Percentiles rank a stretch among this genome's conserved stretches.
phyloP scores from a whole-genome alignment of 2,888 invertebrate species.

The Bellardia pandia region DNA sequence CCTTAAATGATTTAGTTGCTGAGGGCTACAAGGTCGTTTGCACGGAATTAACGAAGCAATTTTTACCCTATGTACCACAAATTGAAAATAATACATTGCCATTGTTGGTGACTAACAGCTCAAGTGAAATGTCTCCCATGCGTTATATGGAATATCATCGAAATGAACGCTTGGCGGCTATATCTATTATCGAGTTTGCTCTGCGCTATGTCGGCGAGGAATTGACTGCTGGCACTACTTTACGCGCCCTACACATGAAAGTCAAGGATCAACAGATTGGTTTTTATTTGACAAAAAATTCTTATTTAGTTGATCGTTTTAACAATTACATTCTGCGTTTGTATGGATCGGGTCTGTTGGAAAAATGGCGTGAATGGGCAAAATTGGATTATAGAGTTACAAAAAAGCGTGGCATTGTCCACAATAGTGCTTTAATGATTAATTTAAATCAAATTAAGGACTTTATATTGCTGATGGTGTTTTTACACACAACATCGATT shows the following conservation, averaged over 20 bases:
- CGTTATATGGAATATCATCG: conserved; percentile 20
- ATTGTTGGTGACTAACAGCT: not conserved
- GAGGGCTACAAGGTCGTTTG: conserved; percentile 22
- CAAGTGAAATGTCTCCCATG: conserved; percentile 17
- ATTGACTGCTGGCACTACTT: not conserved
- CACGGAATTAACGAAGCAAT: not conserved
- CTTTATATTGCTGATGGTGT: not conserved
- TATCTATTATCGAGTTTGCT: not conserved
- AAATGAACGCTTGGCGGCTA: not conserved
- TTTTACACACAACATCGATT: not conserved
- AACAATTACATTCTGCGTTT: conserved; percentile 28
- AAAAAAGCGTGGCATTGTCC: not conserved
- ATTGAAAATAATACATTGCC: not conserved
- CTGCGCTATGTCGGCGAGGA: not conserved
- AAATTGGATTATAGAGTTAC: not conserved
- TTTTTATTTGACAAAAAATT: conserved; percentile 53
- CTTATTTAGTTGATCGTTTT: conserved; percentile 41
- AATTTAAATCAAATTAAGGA: conserved; percentile 16
- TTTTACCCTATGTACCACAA: conserved; percentile 2
- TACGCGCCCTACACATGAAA: conserved; percentile 6
- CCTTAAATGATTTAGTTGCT: conserved; percentile 10
- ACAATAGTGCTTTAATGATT: conserved; percentile 28
- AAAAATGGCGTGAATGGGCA: conserved; percentile 21
- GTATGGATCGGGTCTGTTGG: conserved; percentile 1
- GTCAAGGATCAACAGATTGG: conserved; percentile 14